Conservation (phyloP, 30 jellyfish, hydroid and myxozoan genomes). For the Haliclystus octoradiatus region DNA sequence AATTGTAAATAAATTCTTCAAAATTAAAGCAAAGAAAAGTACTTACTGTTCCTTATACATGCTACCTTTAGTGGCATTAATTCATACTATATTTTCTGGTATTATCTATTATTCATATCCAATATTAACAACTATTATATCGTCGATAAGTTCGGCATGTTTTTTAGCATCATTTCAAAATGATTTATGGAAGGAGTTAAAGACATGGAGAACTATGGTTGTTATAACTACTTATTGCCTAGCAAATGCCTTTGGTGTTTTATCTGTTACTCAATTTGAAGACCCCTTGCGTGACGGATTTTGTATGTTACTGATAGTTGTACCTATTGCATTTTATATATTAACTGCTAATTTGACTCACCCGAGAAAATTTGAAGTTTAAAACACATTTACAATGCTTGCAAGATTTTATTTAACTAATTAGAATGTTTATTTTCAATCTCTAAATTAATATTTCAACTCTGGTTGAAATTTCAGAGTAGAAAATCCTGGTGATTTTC, state of each 20-base stretch:
- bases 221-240: slow-evolving; percentile 35
- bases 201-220: slow-evolving; percentile 17
- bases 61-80: slow-evolving; percentile 54
- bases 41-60: slow-evolving; percentile 67
- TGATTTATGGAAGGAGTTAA: slow-evolving; percentile 6
- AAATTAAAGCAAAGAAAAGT: slow-evolving; percentile 25
- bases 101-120: slow-evolving; percentile 63
- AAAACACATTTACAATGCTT: too few relatives aligned
- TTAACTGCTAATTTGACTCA: slow-evolving; percentile 50
- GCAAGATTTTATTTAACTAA: too few relatives aligned
- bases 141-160: slow-evolving; percentile 70
- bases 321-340: slow-evolving; percentile 60
- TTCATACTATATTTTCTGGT: slow-evolving; percentile 83
- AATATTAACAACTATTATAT: slow-evolving; percentile 35
- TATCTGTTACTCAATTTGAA: slow-evolving; percentile 50
- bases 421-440: too few relatives aligned
- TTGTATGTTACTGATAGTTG: slow-evolving; percentile 30
- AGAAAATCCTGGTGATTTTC: too few relatives aligned
- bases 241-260: slow-evolving; percentile 82
- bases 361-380: slow-evolving; percentile 44
- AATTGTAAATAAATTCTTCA: slow-evolving; percentile 6
- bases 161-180: slow-evolving; percentile 25
- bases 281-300: slow-evolving; percentile 61
- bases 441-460: too few relatives aligned
- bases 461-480: too few relatives aligned